Base-by-base conservation (phyloP, 2,888 invertebrate species). In the Zootermopsis nevadensis region DNA sequence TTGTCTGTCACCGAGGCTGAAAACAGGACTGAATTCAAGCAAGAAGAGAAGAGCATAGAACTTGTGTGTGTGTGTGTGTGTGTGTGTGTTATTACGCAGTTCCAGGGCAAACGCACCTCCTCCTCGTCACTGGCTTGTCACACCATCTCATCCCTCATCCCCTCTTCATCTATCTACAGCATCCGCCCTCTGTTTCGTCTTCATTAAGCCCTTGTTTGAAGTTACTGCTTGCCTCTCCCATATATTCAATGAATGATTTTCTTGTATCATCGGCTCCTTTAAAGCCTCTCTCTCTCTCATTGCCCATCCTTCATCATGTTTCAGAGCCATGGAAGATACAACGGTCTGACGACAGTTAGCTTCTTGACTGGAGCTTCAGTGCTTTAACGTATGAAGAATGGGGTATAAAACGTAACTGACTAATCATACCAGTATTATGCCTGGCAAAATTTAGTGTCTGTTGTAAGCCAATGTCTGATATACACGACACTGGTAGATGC, bases 141-240 rank as follows among this genome's bases (percentile, higher is more conserved):
- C 69, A 69, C 69, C 69, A 30, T 69, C 31, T 33, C 69, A 30
- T 69, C 31, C 69, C 30, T 69, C 69, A 69, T 33, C 67, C 33
- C 22, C 69, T 69, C 22, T 69, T 69, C 69, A 60, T 60, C 69
- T 33, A 69, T 77, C 79, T 82, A 67, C 82, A 31, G 60, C 77
- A 48, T 82, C 48, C 77, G 48, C 67, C 77, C 35, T 42, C 66
- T 77, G 79, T 79, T 82, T 79, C 82, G 79, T 82, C 82, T 82
- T 82, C 82, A 82, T 82, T 82, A 82, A 82, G 82, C 55, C 42
- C 48, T 69, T 69, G 77, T 82, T 82, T 82, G 82, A 82, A 82
- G 82, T 82, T 55, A n/a, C n/a, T n/a, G 76, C 82, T 60, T 31
- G 31, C 82, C 60, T 82, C 77, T 77, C 76, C 79, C 27, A 69